A percentile compares a stretch with the other conserved stretches of the same genome.
These are phyloP conservation scores for Pseudochirops corinnae DNA, from an alignment of 2,797 vertebrate genomes.

Conservation along the genomic window DNA sequence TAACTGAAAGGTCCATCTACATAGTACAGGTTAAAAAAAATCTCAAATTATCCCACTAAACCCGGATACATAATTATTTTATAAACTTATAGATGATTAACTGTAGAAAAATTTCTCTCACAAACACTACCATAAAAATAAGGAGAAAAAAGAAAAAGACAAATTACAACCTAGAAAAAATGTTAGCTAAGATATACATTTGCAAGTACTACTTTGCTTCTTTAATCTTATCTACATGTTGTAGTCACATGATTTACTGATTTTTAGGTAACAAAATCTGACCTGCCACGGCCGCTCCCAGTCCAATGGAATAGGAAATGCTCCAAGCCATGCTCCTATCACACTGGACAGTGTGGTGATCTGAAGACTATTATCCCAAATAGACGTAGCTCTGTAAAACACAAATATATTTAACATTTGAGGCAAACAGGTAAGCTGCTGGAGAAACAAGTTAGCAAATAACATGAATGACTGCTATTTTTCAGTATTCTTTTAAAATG, in stretches of 20 bases:
- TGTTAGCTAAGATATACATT: not conserved
- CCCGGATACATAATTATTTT: not conserved
- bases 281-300: slow-evolving; percentile 92
- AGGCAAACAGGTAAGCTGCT: not conserved
- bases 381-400: slow-evolving; percentile 91
- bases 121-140: not conserved
- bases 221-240: slow-evolving; percentile 26
- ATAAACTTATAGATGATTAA: not conserved
- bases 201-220: not conserved
- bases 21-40: not conserved
- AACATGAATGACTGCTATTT: slow-evolving; percentile 20
- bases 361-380: slow-evolving; percentile 97
- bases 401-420: slow-evolving; percentile 50
- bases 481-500: slow-evolving; percentile 47
- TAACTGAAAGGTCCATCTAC: not conserved
- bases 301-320: slow-evolving; percentile 92
- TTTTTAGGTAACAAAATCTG: slow-evolving; percentile 72
- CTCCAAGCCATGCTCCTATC: slow-evolving; percentile 95
- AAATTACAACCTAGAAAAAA: not conserved
- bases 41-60: not conserved
- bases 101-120: not conserved
- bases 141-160: not conserved
- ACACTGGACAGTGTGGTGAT: slow-evolving; percentile 93
- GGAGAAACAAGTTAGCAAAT: slow-evolving; percentile 26
- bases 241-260: slow-evolving; percentile 17